These are phyloP conservation scores for Linurgus olivaceus DNA, from an alignment of 2,797 vertebrate genomes.

Conservation along the genomic window DNA sequence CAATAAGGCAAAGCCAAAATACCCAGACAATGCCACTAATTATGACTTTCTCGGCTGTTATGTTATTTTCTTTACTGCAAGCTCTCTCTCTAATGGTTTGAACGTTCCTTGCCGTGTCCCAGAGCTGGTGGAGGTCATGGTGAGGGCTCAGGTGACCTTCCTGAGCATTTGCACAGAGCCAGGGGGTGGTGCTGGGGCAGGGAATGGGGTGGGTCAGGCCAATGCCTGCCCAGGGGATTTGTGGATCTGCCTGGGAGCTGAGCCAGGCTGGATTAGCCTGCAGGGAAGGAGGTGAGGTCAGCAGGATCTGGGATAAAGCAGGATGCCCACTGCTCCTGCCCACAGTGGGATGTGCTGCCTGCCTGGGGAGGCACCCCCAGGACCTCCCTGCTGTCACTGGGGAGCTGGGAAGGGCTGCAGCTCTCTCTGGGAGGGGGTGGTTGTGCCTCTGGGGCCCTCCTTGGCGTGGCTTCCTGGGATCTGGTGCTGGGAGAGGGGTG, in stretches of 20 bases:
- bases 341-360: rapidly evolving
- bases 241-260: not conserved
- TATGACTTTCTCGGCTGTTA: not conserved
- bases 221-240: not conserved
- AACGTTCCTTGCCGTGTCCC: rapidly evolving
- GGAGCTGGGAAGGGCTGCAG: not conserved
- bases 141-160: not conserved
- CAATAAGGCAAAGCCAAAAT: not conserved
- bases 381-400: not conserved
- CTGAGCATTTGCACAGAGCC: rapidly evolving
- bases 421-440: not conserved
- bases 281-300: not conserved
- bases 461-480: not conserved
- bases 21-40: not conserved
- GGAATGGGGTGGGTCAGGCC: not conserved
- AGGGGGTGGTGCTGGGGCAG: not conserved
- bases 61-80: not conserved
- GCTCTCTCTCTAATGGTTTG: not conserved
- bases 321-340: not conserved
- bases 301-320: not conserved
- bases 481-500: not conserved
- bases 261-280: not conserved
- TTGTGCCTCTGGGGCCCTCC: not conserved
- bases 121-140: not conserved
- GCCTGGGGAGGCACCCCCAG: not conserved